Evolutionary conservation across 2,888 invertebrate genomes (phyloP), one percentile per base, ranked within the genome.

Genomic region (Tribolium freemani): DNA sequence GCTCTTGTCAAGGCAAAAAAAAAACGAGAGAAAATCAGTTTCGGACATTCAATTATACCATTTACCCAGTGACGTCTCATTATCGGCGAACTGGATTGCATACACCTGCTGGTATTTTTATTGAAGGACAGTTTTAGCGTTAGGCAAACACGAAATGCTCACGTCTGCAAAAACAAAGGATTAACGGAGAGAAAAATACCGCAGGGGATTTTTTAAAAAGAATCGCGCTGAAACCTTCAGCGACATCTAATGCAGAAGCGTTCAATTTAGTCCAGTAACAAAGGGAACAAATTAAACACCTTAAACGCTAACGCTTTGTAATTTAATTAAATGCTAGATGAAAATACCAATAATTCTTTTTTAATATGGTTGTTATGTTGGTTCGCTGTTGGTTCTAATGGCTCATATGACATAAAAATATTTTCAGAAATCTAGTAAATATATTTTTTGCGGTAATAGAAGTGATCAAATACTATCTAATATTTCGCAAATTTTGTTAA

Each of bases 51-150:
- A 38, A 38, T 38, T 38, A 38, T 38, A 38, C 16, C 9, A 16
- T 51, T 16, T n/a, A 51, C 16, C 5, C 16, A 21, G 20, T 16
- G 21, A 16, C 16, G 16, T 16, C 50, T 51, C n/a, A 51, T 51
- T 21, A 51, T 16, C 13, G 21, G 16, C 1, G 51, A 11, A 38
- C 4, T 26, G 38, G 57, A 13, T 57, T 38, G 13, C 13, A 44
- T 51, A 20, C 38, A 57, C 57, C 57, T 44, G 57, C 57, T 38
- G 38, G 11, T 57, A 31, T 57, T 57, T 57, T 57, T 57, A 57
- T 38, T 57, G 57, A 13, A 57, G 13, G 16, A 31, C 31, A 57
- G 8, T 38, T 57, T 57, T 38, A 38, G 38, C 38, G 16, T 5
- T 13, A 10, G 30, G 38, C 11, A 56, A 30, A 56, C 26, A 56